phyloP scores from a whole-genome alignment of 2,797 vertebrate species.

The Cebuella pygmaea region DNA sequence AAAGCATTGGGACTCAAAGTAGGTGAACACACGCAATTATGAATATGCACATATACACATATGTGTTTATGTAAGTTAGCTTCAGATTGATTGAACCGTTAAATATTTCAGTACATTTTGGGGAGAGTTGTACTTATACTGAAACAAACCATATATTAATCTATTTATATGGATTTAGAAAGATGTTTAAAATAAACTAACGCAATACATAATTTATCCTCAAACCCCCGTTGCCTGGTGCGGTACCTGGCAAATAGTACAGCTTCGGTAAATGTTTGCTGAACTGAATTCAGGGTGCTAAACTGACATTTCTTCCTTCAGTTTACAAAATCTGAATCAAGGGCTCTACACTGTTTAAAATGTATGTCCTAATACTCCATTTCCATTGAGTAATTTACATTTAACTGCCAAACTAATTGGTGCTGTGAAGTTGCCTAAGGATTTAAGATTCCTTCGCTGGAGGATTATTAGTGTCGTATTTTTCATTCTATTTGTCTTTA shows the following conservation, averaged over 20 bases:
- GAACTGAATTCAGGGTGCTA: background rate
- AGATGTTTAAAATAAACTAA: background rate
- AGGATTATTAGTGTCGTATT: background rate
- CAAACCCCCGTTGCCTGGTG: background rate
- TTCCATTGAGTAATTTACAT: background rate
- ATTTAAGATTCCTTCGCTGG: background rate
- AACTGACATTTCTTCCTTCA: background rate
- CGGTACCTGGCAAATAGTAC: background rate
- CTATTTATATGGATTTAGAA: slow-evolving; percentile 1
- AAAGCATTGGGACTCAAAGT: background rate
- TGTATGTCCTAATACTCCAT: background rate
- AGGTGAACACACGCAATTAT: background rate
- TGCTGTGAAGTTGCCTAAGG: background rate
- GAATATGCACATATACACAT: fast-evolving
- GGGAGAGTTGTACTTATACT: background rate
- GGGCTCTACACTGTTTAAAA: background rate
- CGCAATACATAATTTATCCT: background rate
- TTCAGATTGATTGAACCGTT: background rate
- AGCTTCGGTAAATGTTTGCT: background rate
- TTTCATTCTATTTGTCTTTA: background rate
- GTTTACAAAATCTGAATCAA: slow-evolving; percentile 17
- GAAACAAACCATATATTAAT: background rate
- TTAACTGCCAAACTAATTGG: background rate
- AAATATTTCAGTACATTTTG: background rate
- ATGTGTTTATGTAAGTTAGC: background rate